These are phyloP conservation scores for Lanistes nyassanus DNA, from an alignment of 1,140 invertebrate species.

Conservation along the genomic window DNA sequence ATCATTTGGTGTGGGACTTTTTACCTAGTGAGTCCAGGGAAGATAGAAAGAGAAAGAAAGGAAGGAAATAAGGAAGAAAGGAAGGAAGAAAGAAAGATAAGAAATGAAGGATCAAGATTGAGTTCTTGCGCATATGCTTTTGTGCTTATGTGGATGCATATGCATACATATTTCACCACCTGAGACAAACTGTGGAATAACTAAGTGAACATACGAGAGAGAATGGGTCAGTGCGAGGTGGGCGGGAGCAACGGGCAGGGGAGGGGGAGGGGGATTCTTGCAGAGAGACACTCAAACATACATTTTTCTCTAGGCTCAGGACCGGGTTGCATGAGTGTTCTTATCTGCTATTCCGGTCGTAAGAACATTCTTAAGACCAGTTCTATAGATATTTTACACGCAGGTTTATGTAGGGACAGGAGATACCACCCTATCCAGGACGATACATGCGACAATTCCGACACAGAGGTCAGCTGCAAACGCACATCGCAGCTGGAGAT, in stretches of 20 bases:
- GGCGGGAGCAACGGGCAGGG: not conserved
- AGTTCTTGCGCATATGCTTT: not conserved
- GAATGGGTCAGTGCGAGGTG: not conserved
- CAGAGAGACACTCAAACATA: not conserved
- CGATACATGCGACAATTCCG: not conserved
- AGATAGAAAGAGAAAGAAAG: conserved; percentile 5
- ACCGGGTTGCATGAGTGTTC: too few relatives aligned
- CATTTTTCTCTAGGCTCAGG: not conserved
- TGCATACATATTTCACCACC: not conserved
- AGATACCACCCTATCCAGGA: not conserved
- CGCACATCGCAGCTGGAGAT: too few relatives aligned
- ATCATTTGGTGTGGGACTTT: too few relatives aligned
- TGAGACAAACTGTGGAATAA: not conserved
- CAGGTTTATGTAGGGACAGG: not conserved
- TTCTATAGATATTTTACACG: not conserved
- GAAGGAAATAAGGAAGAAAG: not conserved
- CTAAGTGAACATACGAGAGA: not conserved
- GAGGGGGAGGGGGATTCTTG: not conserved
- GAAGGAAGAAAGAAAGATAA: not conserved
- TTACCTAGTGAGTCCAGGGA: too few relatives aligned
- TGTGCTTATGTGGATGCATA: not conserved
- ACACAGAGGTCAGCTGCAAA: too few relatives aligned
- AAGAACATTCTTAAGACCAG: not conserved
- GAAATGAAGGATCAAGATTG: not conserved
- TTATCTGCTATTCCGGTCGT: not conserved